These are phyloP conservation scores for Boloria selene DNA, from an alignment of 2,888 invertebrate genomes.

Conservation along the genomic window DNA sequence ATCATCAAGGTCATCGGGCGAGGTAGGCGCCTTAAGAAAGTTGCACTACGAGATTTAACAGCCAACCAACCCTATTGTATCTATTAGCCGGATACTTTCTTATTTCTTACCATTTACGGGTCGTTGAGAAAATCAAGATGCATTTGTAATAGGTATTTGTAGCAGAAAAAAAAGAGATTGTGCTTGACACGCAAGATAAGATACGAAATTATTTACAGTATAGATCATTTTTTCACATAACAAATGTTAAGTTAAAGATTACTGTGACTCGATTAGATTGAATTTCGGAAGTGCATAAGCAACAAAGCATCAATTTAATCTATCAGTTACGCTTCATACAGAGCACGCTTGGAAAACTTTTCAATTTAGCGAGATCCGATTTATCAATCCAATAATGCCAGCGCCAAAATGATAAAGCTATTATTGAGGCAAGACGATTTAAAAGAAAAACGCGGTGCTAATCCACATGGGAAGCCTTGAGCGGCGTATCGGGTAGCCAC, in stretches of 20 bases:
- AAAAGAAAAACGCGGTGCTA: slow-evolving; percentile 64
- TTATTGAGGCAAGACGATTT: slow-evolving; percentile 54
- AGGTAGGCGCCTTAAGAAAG: too few species aligned
- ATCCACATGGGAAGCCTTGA: slow-evolving; percentile 77
- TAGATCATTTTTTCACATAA: background rate
- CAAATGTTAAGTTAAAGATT: background rate
- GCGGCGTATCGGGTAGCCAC: slow-evolving; percentile 59
- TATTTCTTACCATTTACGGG: slow-evolving; percentile 78
- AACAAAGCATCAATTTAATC: slow-evolving; percentile 22
- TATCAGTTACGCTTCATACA: slow-evolving; percentile 24
- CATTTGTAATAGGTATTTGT: slow-evolving; percentile 61
- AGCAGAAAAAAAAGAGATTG: slow-evolving; percentile 52
- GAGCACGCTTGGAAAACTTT: slow-evolving; percentile 29
- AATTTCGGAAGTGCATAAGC: slow-evolving; percentile 16
- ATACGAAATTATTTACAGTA: background rate
- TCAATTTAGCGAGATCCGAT: slow-evolving; percentile 37
- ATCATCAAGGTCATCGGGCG: too few species aligned
- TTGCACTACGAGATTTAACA: slow-evolving; percentile 65
- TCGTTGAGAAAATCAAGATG: slow-evolving; percentile 74
- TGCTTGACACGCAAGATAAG: background rate
- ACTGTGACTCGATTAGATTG: too few species aligned
- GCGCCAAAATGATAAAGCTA: slow-evolving; percentile 45
- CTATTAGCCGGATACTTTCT: slow-evolving; percentile 79
- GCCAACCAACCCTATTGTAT: slow-evolving; percentile 77
- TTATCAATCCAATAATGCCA: slow-evolving; percentile 39